Percentiles rank a stretch among this genome's conserved stretches.
Conservation (phyloP, 2,888 invertebrate species). For the Anthoptus insignis region DNA sequence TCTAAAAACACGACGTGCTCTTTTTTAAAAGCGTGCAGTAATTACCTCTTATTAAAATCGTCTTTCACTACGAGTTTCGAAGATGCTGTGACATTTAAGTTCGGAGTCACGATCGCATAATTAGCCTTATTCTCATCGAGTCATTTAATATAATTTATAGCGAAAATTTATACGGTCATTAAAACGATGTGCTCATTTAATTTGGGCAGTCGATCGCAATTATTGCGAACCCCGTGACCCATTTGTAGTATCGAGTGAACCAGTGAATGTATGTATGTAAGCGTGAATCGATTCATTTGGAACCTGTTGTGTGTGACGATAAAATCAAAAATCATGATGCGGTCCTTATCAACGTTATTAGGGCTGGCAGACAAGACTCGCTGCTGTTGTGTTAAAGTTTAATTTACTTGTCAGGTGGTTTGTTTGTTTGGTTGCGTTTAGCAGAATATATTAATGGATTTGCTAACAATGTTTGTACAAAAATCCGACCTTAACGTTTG, state of each 20-base stretch:
- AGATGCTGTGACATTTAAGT: conserved; percentile 32
- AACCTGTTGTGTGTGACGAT: conserved; percentile 45
- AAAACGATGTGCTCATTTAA: conserved; percentile 20
- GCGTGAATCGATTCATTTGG: conserved; percentile 58
- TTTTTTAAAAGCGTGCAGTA: conserved; percentile 12
- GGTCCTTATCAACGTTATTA: too few relatives aligned
- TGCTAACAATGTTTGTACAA: too few relatives aligned
- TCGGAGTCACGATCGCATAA: conserved; percentile 30
- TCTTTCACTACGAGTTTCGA: conserved; percentile 28
- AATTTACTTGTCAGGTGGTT: background rate
- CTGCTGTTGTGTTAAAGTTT: conserved; percentile 45
- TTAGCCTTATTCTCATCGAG: conserved; percentile 30
- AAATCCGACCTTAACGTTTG: too few relatives aligned
- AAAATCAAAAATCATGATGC: too few relatives aligned
- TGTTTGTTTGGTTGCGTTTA: background rate
- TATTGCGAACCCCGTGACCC: conserved; percentile 21
- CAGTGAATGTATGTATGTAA: conserved; percentile 53
- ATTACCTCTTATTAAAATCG: conserved; percentile 27
- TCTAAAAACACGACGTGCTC: conserved; percentile 13
- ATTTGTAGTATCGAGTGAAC: background rate
- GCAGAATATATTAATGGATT: too few relatives aligned
- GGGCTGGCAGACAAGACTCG: too few relatives aligned
- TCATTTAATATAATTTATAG: conserved; percentile 33
- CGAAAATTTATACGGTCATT: conserved; percentile 14
- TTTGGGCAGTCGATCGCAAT: conserved; percentile 24